A percentile compares a stretch with the other conserved stretches of the same genome.
phyloP scores from a whole-genome alignment of 2,888 invertebrate genomes.

The Miltochrista miniata region DNA sequence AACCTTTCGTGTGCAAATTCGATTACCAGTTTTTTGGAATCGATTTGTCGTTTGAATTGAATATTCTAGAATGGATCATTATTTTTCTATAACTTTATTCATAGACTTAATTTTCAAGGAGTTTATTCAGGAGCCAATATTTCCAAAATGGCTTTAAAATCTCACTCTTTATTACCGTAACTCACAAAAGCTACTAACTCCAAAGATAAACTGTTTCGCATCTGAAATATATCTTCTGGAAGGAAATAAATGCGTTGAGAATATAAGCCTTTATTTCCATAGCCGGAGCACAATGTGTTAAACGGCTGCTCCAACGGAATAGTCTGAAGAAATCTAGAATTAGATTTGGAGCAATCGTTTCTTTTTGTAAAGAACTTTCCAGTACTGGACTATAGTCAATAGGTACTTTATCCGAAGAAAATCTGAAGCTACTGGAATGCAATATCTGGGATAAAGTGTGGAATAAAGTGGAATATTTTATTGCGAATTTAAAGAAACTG shows the following conservation, averaged over 20 bases:
- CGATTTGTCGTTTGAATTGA: too few relatives aligned
- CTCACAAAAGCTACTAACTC: slow-evolving; percentile 50
- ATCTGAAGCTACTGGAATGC: slow-evolving; percentile 14
- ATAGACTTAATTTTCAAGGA: too few relatives aligned
- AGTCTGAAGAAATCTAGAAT: slow-evolving; percentile 44
- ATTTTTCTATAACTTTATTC: too few relatives aligned
- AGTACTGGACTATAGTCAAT: slow-evolving; percentile 21
- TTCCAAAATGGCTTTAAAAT: too few relatives aligned
- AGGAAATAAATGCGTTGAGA: slow-evolving; percentile 70
- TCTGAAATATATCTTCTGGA: slow-evolving; percentile 75
- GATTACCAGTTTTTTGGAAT: too few relatives aligned
- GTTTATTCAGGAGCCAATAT: too few relatives aligned
- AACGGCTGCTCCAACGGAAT: slow-evolving; percentile 50
- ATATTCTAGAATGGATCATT: too few relatives aligned
- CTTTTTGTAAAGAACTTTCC: slow-evolving; percentile 25
- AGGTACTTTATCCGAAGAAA: slow-evolving; percentile 9
- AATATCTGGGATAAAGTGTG: not conserved
- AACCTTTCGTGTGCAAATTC: too few relatives aligned
- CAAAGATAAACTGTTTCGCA: slow-evolving; percentile 68
- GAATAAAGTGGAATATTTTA: not conserved
- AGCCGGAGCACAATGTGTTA: slow-evolving; percentile 52
- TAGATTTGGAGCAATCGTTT: slow-evolving; percentile 36
- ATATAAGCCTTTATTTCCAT: slow-evolving; percentile 70
- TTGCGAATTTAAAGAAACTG: not conserved
- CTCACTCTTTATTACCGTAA: slow-evolving; percentile 28